Conservation (phyloP, 1,140 invertebrate genomes). For the Trinorchestia longiramus region DNA sequence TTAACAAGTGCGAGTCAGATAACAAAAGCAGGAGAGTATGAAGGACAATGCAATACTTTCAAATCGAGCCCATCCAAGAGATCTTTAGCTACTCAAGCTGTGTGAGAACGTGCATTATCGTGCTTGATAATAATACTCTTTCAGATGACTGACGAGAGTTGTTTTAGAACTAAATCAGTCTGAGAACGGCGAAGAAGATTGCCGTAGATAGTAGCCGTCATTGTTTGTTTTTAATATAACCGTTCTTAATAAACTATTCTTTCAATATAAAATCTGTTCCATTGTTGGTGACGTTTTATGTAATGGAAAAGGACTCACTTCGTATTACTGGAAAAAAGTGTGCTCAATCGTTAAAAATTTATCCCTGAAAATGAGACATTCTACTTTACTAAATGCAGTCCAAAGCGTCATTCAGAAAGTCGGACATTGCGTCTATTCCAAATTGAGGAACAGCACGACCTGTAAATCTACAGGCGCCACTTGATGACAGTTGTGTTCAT, state of each 20-base stretch:
- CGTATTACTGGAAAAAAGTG: background rate
- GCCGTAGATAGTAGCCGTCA: too few relatives aligned
- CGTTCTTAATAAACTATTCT: background rate
- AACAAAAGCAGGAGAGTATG: too few relatives aligned
- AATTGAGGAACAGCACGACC: background rate
- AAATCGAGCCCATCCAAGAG: too few relatives aligned
- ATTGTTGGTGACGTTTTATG: background rate
- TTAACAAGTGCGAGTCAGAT: too few relatives aligned
- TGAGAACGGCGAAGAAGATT: too few relatives aligned
- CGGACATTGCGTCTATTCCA: background rate
- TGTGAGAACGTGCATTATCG: too few relatives aligned
- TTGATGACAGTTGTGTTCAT: background rate
- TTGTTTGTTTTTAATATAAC: too few relatives aligned
- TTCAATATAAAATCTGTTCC: background rate
- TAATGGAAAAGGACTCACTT: background rate
- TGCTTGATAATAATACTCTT: too few relatives aligned
- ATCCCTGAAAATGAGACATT: background rate
- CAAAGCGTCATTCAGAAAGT: background rate
- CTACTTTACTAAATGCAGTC: background rate
- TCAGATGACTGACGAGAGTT: too few relatives aligned
- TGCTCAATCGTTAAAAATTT: background rate
- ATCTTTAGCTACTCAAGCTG: too few relatives aligned
- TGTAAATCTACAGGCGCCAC: background rate
- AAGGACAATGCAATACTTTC: too few relatives aligned
- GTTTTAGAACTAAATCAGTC: too few relatives aligned